A percentile compares a stretch with the other conserved stretches of the same genome.
Conservation (phyloP, 2,888 invertebrate species). For the Hetaerina titia region DNA sequence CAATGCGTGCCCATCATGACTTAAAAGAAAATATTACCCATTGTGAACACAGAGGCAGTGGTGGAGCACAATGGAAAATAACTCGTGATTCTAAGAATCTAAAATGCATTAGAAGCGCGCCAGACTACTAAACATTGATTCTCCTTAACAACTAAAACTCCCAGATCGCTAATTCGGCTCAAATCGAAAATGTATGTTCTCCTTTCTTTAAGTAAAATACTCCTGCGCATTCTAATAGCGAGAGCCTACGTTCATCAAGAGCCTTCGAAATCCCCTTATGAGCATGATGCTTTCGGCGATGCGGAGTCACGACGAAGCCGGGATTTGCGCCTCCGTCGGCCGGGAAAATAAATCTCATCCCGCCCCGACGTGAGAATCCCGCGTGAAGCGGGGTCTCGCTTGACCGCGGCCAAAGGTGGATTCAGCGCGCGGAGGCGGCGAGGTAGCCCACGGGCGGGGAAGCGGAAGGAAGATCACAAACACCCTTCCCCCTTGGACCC, state of each 20-base stretch:
- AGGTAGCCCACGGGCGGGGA: background rate
- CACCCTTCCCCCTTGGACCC: background rate
- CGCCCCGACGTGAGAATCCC: background rate
- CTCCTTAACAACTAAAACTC: background rate
- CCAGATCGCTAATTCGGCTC: background rate
- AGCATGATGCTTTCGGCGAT: background rate
- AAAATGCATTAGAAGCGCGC: background rate
- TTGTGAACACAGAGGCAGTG: background rate
- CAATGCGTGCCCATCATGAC: background rate
- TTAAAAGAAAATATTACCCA: background rate
- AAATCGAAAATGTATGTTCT: background rate
- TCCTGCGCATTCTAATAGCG: background rate
- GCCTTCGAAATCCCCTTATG: background rate
- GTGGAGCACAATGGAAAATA: background rate
- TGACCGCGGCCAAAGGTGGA: background rate
- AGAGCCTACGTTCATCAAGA: too few species aligned
- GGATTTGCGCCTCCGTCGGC: background rate
- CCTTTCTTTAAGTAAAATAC: background rate
- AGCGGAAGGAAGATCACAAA: background rate
- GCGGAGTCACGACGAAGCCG: background rate
- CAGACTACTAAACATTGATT: background rate
- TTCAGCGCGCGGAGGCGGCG: background rate
- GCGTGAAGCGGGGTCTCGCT: background rate
- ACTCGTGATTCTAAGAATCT: background rate
- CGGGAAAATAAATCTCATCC: background rate